Conservation (phyloP, 2,113 vertebrate species). For the Coreoperca whiteheadi region DNA sequence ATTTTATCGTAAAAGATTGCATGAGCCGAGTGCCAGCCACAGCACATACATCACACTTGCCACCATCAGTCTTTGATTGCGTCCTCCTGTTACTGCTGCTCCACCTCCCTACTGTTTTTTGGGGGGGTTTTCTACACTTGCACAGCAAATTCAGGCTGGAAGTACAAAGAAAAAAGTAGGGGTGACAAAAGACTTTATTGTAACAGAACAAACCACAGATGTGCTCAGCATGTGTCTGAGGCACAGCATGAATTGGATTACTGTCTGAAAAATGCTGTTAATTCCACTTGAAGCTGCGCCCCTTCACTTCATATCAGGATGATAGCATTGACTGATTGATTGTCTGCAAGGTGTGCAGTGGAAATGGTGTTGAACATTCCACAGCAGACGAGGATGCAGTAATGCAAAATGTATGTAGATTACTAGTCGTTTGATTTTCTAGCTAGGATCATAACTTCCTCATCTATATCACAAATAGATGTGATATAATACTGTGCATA, state of each 20-base stretch:
- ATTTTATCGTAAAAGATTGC: conserved; percentile 68
- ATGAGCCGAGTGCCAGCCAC: conserved; percentile 49
- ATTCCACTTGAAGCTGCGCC: conserved; percentile 55
- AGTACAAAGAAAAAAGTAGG: neutral
- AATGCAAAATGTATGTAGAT: conserved; percentile 51
- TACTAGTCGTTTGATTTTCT: conserved; percentile 36
- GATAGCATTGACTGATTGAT: conserved; percentile 66
- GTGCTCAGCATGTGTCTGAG: conserved; percentile 42
- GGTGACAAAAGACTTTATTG: conserved; percentile 26
- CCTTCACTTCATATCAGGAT: conserved; percentile 57
- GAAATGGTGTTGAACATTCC: conserved; percentile 43
- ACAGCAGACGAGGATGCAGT: conserved; percentile 20
- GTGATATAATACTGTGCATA: conserved; percentile 12
- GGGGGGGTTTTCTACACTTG: conserved; percentile 21
- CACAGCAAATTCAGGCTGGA: conserved; percentile 43
- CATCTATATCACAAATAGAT: conserved; percentile 42
- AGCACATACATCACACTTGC: conserved; percentile 61
- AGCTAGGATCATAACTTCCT: conserved; percentile 26
- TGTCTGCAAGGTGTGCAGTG: conserved; percentile 28
- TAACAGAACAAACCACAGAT: conserved; percentile 45
- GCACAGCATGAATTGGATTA: conserved; percentile 68
- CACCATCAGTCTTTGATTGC: conserved; percentile 65
- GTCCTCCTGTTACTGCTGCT: conserved; percentile 40
- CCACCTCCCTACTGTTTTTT: conserved; percentile 28
- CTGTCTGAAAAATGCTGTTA: conserved; percentile 69